A percentile compares a stretch with the other conserved stretches of the same genome.
Conservation (phyloP, 2,888 invertebrate genomes). For the Drosophila tripunctata region DNA sequence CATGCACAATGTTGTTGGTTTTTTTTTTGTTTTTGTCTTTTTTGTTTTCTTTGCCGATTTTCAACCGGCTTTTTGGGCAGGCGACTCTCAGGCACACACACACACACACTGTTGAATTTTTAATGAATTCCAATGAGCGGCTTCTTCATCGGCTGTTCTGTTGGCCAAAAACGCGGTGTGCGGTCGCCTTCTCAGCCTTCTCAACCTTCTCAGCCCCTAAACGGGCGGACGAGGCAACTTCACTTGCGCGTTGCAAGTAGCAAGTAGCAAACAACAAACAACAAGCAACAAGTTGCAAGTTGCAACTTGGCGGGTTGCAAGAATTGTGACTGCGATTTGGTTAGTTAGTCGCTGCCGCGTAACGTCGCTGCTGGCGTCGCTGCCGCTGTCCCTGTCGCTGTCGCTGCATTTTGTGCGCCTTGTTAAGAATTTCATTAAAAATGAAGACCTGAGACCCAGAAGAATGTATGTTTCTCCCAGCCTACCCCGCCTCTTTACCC, state of each 20-base stretch:
- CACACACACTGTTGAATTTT: conserved; percentile 73
- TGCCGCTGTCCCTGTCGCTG: conserved; percentile 25
- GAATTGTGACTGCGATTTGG: conserved; percentile 73
- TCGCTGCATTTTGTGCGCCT: conserved; percentile 76
- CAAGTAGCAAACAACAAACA: conserved; percentile 2
- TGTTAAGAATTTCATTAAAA: conserved; percentile 83
- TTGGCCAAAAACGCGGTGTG: conserved; percentile 79
- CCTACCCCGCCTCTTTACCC: not conserved
- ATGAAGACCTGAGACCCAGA: conserved; percentile 81
- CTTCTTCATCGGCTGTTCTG: conserved; percentile 62
- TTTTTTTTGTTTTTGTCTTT: conserved; percentile 19
- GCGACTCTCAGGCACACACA: conserved; percentile 56
- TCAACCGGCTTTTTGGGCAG: conserved; percentile 81
- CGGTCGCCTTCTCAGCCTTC: conserved; percentile 65
- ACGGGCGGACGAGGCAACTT: conserved; percentile 74
- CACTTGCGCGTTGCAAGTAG: conserved; percentile 44
- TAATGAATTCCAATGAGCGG: conserved; percentile 82
- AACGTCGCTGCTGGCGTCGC: not conserved
- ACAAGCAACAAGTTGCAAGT: conserved; percentile 22
- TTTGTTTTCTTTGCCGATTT: conserved; percentile 53
- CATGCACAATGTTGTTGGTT: conserved; percentile 64
- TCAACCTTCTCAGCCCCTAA: conserved; percentile 59
- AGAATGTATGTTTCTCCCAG: conserved; percentile 69
- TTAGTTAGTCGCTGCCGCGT: conserved; percentile 69
- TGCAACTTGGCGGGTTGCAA: conserved; percentile 27